A percentile compares a stretch with the other conserved stretches of the same genome.
Conservation (phyloP, 2,888 invertebrate genomes). For the Oscheius sp. region DNA sequence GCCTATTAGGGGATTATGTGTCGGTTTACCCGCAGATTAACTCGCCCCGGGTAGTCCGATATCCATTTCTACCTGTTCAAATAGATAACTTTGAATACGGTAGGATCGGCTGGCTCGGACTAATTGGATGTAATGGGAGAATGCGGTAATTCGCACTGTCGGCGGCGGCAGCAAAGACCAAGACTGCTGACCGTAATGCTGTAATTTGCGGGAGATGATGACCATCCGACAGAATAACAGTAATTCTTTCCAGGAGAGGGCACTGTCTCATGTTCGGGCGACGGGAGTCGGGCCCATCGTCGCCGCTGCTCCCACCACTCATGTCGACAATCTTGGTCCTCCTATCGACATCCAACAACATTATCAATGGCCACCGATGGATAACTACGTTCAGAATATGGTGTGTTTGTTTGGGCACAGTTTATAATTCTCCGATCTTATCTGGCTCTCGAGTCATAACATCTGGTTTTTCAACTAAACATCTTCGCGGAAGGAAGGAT, state of each 20-base stretch:
- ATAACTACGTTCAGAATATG: conserved; percentile 14
- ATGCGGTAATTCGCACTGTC: conserved; percentile 31
- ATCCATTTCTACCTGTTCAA: conserved; percentile 8
- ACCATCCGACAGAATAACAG: conserved; percentile 8
- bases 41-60: conserved; percentile 2
- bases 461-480: too few relatives aligned
- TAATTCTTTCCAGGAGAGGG: conserved; percentile 68
- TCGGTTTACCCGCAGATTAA: background rate
- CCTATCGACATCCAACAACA: conserved; percentile 84
- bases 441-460: background rate
- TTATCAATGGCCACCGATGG: conserved; percentile 77
- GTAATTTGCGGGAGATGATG: conserved; percentile 26
- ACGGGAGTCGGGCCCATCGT: conserved; percentile 94
- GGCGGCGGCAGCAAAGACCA: conserved; percentile 26
- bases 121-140: conserved; percentile 31
- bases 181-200: conserved; percentile 29
- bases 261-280: conserved; percentile 76
- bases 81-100: background rate
- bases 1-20: conserved; percentile 17
- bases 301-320: conserved; percentile 81
- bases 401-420: conserved; percentile 4
- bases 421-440: too few relatives aligned
- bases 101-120: conserved; percentile 25
- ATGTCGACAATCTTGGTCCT: conserved; percentile 75
- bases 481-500: too few relatives aligned